These are phyloP conservation scores for Coecobrya sp. DNA, from an alignment of 2,888 invertebrate species.

Conservation along the genomic window DNA sequence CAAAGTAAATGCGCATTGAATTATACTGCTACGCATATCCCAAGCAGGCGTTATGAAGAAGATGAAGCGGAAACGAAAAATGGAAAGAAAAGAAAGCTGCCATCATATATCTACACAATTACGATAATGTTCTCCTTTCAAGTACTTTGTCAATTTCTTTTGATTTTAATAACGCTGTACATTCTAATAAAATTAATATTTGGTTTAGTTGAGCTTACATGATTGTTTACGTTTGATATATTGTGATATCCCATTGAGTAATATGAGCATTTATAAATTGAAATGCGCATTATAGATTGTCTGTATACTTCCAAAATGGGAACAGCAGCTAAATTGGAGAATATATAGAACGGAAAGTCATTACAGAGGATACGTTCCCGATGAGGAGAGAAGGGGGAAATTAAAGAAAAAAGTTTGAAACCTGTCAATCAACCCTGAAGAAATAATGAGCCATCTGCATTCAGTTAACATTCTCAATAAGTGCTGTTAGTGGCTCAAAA, in stretches of 20 bases:
- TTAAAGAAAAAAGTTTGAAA: slow-evolving; percentile 82
- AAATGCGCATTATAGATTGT: too few relatives aligned
- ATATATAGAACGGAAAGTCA: slow-evolving; percentile 70
- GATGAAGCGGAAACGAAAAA: slow-evolving; percentile 32
- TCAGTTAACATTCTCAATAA: slow-evolving; percentile 75
- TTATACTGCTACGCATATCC: neutral
- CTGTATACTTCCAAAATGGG: neutral
- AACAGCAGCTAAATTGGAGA: slow-evolving; percentile 26
- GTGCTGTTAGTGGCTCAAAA: slow-evolving; percentile 30
- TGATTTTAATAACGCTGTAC: slow-evolving; percentile 30
- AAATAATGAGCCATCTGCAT: slow-evolving; percentile 84
- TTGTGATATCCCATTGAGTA: neutral
- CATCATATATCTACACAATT: slow-evolving; percentile 28
- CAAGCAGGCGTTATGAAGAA: neutral
- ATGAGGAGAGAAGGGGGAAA: slow-evolving; percentile 72
- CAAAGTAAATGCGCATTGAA: slow-evolving; percentile 49
- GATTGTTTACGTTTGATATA: neutral
- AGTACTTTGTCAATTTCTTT: slow-evolving; percentile 15
- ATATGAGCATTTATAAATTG: neutral
- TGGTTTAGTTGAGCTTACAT: neutral
- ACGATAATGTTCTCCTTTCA: slow-evolving; percentile 3
- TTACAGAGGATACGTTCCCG: slow-evolving; percentile 65
- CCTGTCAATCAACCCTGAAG: slow-evolving; percentile 85
- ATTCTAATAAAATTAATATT: slow-evolving; percentile 38
- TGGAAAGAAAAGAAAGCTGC: neutral